Base-by-base conservation (phyloP, 2,888 invertebrate genomes). In the Thumatha senex region DNA sequence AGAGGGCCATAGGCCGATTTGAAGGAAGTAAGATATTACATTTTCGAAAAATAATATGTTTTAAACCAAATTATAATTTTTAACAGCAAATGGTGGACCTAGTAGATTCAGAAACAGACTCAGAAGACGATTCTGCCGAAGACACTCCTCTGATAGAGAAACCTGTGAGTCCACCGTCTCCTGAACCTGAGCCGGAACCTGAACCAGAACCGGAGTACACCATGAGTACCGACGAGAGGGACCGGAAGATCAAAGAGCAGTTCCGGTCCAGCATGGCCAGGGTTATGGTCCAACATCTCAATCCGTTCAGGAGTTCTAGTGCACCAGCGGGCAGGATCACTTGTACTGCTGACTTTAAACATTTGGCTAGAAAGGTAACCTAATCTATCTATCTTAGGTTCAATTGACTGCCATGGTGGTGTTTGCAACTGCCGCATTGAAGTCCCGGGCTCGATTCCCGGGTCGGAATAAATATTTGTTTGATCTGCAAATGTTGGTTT, bases 281-380 rank as follows among this genome's bases (percentile, higher is more conserved):
- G 40, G 96, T 96, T 24, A 96, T 98, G 92, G 96, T 97, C 60
- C 94, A 95, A 52, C 96, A 96, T 74, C 93, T 99, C 52, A 97
- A 97, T 86, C 97, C 97, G 0, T 99, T 96, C 86, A 92, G 97
- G 47, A 96, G 96, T 74, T 94, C 95, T 0, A 96, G 96, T 61
- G 99, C 98, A 73, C 94, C 94, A 65, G 92, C 94, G 57, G 99
- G 97, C 0, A 92, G 96, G 65, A 98, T 99, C 69, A 95, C 95
- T 2, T 96, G 94, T 74, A 97, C 96, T 0, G 97, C 98, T 40
- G 98, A 99, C 84, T 97, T 98, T 84, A 98, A 98, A 81, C 97
- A 98, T 89, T 92, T 98, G 48, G 98, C 98, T 3, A 93, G 98
- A 86, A 98, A 98, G 94, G 97, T 97, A 84, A 10, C n/a, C n/a